Evolutionary conservation across 1,140 invertebrate species (phyloP), one percentile per base, ranked within the genome.

Genomic region (Druon quercuslanigerum): DNA sequence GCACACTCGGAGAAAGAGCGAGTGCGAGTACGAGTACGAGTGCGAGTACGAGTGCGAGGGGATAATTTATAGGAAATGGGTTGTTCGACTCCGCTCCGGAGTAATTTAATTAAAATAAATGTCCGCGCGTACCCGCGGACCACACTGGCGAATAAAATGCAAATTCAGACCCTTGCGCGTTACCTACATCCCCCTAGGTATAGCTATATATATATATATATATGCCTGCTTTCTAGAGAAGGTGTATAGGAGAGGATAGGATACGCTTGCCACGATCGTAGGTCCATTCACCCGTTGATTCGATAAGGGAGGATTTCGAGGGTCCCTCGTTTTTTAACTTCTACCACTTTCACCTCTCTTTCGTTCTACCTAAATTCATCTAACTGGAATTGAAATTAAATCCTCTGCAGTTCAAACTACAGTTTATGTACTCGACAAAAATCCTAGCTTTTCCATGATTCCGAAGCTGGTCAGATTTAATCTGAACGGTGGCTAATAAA

Each of bases 71-170:
- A 92, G 91, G 90, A 92, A 92, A 92, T 92, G 91, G 91, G 87
- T 92, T 91, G 91, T 92, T 92, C 91, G 91, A 92, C 86, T 85
- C 81, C 85, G 85, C 88, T 89, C 88, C 84, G 86, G 84, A 90
- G 90, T 92, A 92, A 92, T 92, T 92, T 92, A 91, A 92, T 92
- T 92, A 92, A 92, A 92, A 92, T 92, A 92, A 92, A 92, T 92
- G 91, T 91, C 89, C 90, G 86, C 86, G 81, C 82, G 74, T 79
- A 83, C 78, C 83, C 84, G 81, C 83, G 84, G 86, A 86, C 84
- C 86, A 85, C 88, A 86, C 82, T 86, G 87, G 84, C 88, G 88
- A 91, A 91, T 91, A 92, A 92, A 92, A 92, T 92, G 91, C 91
- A 92, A 92, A 92, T 92, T 92, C 89, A 91, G 89, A 90, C 89